A percentile compares a stretch with the other conserved stretches of the same genome.
Conservation (phyloP, 2,113 vertebrate species). For the Illadopsis cleaveri region DNA sequence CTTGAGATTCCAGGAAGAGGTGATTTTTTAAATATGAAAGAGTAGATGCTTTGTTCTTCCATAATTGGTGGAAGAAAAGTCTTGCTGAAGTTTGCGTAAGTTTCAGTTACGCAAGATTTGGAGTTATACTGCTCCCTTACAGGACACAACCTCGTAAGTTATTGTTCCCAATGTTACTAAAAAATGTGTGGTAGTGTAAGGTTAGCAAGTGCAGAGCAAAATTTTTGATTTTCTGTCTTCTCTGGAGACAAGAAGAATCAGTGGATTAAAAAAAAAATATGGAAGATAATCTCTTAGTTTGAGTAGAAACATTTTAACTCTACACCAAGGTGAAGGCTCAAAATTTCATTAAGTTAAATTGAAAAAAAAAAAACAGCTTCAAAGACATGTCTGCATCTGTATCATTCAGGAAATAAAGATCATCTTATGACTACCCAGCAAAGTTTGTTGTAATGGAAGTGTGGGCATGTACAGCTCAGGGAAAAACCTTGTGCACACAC, state of each 20-base stretch:
- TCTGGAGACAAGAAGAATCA: background rate
- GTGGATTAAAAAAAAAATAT: background rate
- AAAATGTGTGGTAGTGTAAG: background rate
- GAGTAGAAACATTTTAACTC: background rate
- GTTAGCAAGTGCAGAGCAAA: background rate
- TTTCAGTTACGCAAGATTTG: background rate
- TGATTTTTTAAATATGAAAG: conserved; percentile 4
- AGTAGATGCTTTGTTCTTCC: conserved; percentile 32
- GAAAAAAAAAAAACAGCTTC: background rate
- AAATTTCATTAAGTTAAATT: background rate
- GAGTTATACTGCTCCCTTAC: background rate
- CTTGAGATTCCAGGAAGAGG: conserved; percentile 21
- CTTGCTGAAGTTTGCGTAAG: background rate
- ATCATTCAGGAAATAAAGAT: background rate
- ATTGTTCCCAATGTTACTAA: background rate
- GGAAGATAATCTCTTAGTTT: background rate
- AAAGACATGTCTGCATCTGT: background rate
- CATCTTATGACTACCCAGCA: background rate
- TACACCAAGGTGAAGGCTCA: background rate
- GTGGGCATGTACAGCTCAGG: background rate
- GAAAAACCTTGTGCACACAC: background rate
- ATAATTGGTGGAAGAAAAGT: background rate
- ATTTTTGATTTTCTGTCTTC: background rate
- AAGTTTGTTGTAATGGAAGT: background rate
- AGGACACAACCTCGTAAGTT: background rate